phyloP scores from a whole-genome alignment of 1,140 invertebrate species.

The Oreohelix idahoensis region DNA sequence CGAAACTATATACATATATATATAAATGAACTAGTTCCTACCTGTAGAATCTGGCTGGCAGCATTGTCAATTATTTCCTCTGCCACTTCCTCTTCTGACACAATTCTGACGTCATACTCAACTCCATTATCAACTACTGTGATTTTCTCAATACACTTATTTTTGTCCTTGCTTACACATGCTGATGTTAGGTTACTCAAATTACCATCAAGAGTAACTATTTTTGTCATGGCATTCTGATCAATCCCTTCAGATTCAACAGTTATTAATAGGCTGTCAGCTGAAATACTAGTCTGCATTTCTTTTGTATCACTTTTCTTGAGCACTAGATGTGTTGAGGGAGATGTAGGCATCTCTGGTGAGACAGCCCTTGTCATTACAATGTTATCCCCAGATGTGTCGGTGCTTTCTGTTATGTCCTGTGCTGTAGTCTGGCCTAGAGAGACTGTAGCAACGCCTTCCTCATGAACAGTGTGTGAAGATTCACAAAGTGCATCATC shows the following conservation, averaged over 20 bases:
- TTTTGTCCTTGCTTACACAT: not conserved
- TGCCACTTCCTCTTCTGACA: slow-evolving; percentile 25
- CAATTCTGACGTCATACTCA: slow-evolving; percentile 35
- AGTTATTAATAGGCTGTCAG: not conserved
- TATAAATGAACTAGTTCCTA: not conserved
- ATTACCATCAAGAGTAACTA: not conserved
- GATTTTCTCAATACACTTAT: slow-evolving; percentile 7
- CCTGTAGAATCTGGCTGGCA: not conserved
- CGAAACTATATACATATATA: too few relatives aligned
- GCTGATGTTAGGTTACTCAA: not conserved
- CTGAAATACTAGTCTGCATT: not conserved
- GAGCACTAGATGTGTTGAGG: not conserved
- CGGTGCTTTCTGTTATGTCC: not conserved
- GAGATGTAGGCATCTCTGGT: not conserved
- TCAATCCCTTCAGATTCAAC: not conserved
- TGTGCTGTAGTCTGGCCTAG: not conserved
- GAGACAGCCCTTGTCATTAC: not conserved
- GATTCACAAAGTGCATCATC: not conserved
- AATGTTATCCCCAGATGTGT: not conserved
- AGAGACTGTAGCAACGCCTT: not conserved
- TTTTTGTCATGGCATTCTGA: not conserved
- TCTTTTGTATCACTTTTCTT: not conserved
- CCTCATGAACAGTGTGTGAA: not conserved
- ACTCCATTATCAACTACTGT: slow-evolving; percentile 31
- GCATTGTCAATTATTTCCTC: slow-evolving; percentile 27